phyloP scores from a whole-genome alignment of 2,888 invertebrate genomes.

The Trachelus troglodyta region DNA sequence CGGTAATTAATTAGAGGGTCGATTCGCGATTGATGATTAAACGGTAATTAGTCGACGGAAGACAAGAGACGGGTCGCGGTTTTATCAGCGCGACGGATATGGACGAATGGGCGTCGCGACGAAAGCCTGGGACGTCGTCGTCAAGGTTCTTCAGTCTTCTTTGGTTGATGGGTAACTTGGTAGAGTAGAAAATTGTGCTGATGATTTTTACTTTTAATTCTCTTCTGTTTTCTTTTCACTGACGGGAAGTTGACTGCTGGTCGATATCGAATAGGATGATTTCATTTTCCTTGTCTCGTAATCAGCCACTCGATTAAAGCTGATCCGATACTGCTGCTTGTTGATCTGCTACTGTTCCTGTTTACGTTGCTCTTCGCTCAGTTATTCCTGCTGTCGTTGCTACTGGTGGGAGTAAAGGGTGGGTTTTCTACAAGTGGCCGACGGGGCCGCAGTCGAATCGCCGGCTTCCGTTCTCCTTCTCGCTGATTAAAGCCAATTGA shows the following conservation, averaged over 20 bases:
- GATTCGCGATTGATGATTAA: constrained; percentile 42
- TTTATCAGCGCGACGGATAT: not conserved
- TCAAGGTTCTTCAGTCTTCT: constrained; percentile 70
- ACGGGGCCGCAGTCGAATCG: constrained; percentile 23
- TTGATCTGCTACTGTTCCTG: not conserved
- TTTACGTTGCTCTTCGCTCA: constrained; percentile 1
- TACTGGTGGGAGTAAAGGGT: constrained; percentile 2
- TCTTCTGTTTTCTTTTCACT: not conserved
- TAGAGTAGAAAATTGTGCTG: constrained; percentile 32
- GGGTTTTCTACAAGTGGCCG: not conserved
- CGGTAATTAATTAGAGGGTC: not conserved
- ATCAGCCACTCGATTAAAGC: not conserved
- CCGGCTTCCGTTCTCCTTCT: constrained; percentile 47
- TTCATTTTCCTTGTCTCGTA: not conserved
- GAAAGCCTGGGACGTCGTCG: constrained; percentile 27
- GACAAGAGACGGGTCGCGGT: not conserved
- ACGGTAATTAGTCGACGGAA: constrained; percentile 54
- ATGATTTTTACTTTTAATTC: constrained; percentile 7
- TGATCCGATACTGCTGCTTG: not conserved
- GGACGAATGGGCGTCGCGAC: not conserved
- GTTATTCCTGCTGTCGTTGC: not conserved
- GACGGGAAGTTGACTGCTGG: not conserved
- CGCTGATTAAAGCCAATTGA: constrained; percentile 55
- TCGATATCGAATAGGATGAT: not conserved
- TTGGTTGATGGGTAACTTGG: constrained; percentile 71